Percentiles rank a stretch among this genome's conserved stretches.
These are phyloP conservation scores for Globia sparganii DNA, from an alignment of 2,888 invertebrate genomes.

Conservation along the genomic window DNA sequence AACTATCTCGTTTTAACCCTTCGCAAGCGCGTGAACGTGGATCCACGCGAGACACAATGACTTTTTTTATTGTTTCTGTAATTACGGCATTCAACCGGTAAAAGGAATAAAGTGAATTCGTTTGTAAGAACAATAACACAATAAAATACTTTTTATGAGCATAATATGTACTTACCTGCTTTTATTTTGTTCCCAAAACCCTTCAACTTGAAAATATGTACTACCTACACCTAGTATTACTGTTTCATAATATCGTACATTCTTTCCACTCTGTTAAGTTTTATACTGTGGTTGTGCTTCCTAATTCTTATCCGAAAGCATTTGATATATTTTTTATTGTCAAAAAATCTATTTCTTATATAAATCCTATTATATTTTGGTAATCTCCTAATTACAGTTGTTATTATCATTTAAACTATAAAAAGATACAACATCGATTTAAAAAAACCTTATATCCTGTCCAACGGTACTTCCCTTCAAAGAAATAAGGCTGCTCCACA, in stretches of 20 bases:
- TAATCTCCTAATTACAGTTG: neutral
- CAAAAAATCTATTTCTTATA: neutral
- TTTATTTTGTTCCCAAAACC: conserved; percentile 7
- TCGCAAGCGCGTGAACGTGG: neutral
- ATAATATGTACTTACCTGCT: neutral
- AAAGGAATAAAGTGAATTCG: neutral
- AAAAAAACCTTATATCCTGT: neutral
- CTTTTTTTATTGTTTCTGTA: neutral
- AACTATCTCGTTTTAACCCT: neutral
- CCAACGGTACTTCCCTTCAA: neutral
- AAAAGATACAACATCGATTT: neutral
- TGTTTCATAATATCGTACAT: neutral
- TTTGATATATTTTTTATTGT: neutral
- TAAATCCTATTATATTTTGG: neutral
- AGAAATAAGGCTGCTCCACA: neutral
- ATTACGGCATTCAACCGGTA: neutral
- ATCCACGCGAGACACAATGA: neutral
- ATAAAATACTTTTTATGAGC: conserved; percentile 17
- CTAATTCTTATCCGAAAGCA: neutral
- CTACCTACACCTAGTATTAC: neutral
- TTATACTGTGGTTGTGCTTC: neutral
- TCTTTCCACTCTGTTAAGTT: neutral
- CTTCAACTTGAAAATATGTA: neutral
- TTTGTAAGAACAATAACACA: conserved; percentile 5
- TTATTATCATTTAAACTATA: neutral